Evolutionary conservation across 1,140 invertebrate species (phyloP), one percentile per base, ranked within the genome.

Genomic region (Tetragnatha versicolor): DNA sequence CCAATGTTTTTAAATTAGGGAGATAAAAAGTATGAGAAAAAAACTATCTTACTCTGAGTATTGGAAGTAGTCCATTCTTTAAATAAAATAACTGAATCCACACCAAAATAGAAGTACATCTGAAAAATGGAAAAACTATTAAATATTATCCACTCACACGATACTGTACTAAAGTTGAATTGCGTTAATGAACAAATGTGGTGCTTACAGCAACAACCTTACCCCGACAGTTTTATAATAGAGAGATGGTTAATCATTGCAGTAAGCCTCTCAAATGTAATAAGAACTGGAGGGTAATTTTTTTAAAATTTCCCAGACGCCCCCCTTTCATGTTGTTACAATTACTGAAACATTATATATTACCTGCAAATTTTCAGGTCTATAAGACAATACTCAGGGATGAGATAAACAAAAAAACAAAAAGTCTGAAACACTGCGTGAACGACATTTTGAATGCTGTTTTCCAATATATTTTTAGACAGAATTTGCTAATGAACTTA

Each of bases 101-200:
- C 91, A 2, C 92, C 92, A 80, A 91, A 89, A 84, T 96, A 93
- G 85, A 97, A 97, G 87, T 90, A 88, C 88, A 93, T 93, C 88
- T 89, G 81, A 66, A 77, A 65, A 22, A 65, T 35, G 53, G 14
- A 17, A 47, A 47, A 47, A 20, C 12, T 47, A 17, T 20, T 47
- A 17, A 14, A 5, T 0, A 58, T n/a, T 20, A 53, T 3, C n/a
- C 22, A 10, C 25, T 17, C 2, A n/a, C 9, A 53, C n/a, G 25
- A 53, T 2, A 53, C 25, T 53, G 4, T 12, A 22, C 2, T 51
- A 22, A n/a, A n/a, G 25, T 10, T 53, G 25, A 53, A 53, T 20
- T 2, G 9, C 4, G 25, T 53, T 9, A 53, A 47, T 1, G 12
- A 47, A 47, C 12, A 47, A 47, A 47, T 47, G 20, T 47, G 12